Conservation (phyloP, 2,113 vertebrate genomes). For the Anoplopoma fimbria region DNA sequence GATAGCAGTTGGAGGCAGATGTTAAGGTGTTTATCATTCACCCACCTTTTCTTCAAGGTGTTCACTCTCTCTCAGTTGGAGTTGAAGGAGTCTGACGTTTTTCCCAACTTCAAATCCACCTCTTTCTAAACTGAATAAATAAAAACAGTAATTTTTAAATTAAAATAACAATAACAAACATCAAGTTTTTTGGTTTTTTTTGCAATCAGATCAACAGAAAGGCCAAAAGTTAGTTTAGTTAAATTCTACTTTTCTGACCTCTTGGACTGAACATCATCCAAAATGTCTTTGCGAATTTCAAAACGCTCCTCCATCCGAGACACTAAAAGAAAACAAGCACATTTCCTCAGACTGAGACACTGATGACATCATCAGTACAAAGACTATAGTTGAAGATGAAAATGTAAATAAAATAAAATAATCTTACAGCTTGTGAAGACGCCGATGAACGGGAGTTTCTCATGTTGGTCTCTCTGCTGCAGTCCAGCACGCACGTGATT, state of each 20-base stretch:
- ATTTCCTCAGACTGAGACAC: neutral
- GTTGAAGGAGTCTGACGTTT: conserved; percentile 56
- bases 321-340: conserved; percentile 66
- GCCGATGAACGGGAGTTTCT: conserved; percentile 76
- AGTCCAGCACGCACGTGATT: conserved; percentile 76
- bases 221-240: neutral
- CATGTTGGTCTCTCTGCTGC: conserved; percentile 72
- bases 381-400: no score
- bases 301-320: conserved; percentile 76
- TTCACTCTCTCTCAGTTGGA: conserved; percentile 78
- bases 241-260: conserved; percentile 55
- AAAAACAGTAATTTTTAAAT: neutral
- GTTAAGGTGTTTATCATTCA: neutral
- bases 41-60: conserved; percentile 77
- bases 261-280: conserved; percentile 61
- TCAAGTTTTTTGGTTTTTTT: neutral
- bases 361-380: neutral
- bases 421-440: conserved; percentile 76
- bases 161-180: neutral
- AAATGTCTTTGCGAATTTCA: conserved; percentile 66
- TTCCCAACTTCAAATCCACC: conserved; percentile 44
- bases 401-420: no score
- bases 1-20: neutral
- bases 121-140: conserved; percentile 36
- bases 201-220: neutral